A percentile compares a stretch with the other conserved stretches of the same genome.
These are phyloP conservation scores for Agelaius tricolor DNA, from an alignment of 2,113 vertebrate genomes.

Conservation along the genomic window DNA sequence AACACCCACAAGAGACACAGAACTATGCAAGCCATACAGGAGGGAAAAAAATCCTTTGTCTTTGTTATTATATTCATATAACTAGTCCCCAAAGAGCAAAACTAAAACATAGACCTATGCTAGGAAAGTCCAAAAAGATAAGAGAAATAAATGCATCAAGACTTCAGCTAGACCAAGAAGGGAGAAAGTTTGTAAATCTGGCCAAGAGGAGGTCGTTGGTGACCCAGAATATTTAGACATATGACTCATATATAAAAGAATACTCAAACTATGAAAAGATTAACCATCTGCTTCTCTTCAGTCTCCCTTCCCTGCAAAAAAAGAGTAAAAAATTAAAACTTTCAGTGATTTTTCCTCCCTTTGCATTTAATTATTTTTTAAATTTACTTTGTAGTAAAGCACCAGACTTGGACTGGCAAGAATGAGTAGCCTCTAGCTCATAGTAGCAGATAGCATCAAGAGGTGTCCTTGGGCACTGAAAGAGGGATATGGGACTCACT, in stretches of 20 bases:
- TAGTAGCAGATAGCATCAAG: not conserved
- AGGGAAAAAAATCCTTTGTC: not conserved
- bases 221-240: conserved; percentile 48
- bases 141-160: not conserved
- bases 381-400: not conserved
- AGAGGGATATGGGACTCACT: not conserved
- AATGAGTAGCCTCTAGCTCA: not conserved
- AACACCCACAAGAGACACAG: not conserved
- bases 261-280: not conserved
- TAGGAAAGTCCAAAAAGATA: not conserved
- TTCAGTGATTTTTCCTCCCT: not conserved
- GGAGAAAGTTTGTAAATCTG: not conserved
- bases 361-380: not conserved
- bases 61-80: not conserved
- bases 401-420: not conserved
- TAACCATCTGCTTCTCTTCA: conserved; percentile 6
- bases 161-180: not conserved
- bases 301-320: not conserved
- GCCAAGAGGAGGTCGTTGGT: conserved; percentile 1
- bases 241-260: conserved; percentile 51
- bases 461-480: not conserved
- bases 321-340: not conserved
- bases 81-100: not conserved
- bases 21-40: not conserved
- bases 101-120: not conserved